Percentiles rank a stretch among this genome's conserved stretches.
Evolutionary conservation across 2,888 invertebrate species (phyloP).

Genomic region (Cinara cedri): DNA sequence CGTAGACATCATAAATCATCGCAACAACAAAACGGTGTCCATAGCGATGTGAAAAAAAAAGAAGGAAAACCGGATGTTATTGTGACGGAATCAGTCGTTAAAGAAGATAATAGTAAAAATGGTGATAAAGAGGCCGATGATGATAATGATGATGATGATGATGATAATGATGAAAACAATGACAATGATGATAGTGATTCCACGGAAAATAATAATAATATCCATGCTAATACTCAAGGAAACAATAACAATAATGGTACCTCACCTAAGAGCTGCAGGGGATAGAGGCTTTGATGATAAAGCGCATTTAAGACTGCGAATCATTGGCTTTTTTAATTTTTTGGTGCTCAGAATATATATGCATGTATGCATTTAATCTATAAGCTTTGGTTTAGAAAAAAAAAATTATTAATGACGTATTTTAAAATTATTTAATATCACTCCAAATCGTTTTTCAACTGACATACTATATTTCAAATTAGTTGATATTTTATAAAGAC

Average conservation of each 20-base stretch:
- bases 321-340: conserved; percentile 32
- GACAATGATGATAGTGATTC: conserved; percentile 63
- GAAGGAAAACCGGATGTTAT: conserved; percentile 16
- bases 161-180: conserved; percentile 67
- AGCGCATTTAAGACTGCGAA: conserved; percentile 51
- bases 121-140: not conserved
- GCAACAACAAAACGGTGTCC: conserved; percentile 42
- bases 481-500: not conserved
- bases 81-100: not conserved
- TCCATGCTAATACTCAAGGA: conserved; percentile 64
- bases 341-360: conserved; percentile 34
- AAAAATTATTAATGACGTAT: not conserved
- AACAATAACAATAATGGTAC: conserved; percentile 65
- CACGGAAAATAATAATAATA: conserved; percentile 64
- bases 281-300: conserved; percentile 61
- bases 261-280: conserved; percentile 63
- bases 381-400: conserved; percentile 33
- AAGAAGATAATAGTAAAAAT: not conserved
- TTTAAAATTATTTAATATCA: not conserved
- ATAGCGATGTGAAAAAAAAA: conserved; percentile 29
- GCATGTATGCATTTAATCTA: conserved; percentile 34
- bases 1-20: conserved; percentile 48
- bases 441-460: not conserved
- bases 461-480: conserved; percentile 1
- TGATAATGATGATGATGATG: conserved; percentile 59